Conservation (phyloP, 2,888 invertebrate species). For the Artemia sinica region DNA sequence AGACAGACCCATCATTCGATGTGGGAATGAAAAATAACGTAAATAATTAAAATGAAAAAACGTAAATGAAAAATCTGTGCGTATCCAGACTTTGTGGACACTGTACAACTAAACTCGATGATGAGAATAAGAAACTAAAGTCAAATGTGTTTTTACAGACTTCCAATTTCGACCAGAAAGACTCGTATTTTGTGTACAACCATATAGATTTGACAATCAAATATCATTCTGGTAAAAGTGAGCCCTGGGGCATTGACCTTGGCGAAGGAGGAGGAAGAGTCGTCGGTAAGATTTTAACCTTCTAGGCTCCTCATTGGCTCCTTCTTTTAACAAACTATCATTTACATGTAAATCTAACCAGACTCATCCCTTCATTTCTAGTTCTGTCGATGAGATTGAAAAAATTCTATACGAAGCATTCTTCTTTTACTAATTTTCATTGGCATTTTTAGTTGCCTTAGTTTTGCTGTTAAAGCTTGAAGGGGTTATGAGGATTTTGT, state of each 20-base stretch:
- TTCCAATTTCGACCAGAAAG: slow-evolving; percentile 31
- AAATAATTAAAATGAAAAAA: too few species aligned
- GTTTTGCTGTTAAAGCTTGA: too few species aligned
- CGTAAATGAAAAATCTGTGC: too few species aligned
- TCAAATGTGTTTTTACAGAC: neutral
- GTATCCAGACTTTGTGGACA: too few species aligned
- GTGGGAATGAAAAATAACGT: too few species aligned
- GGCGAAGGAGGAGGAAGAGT: slow-evolving; percentile 72
- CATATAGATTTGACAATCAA: slow-evolving; percentile 84
- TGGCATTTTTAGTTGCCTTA: too few species aligned
- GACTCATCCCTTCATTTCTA: too few species aligned
- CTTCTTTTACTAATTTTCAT: neutral
- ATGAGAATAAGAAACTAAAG: neutral
- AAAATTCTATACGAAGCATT: neutral
- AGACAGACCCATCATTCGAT: too few species aligned
- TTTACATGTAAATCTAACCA: too few species aligned
- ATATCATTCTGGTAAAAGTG: slow-evolving; percentile 71
- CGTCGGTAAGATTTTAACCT: slow-evolving; percentile 34
- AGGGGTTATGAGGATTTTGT: too few species aligned
- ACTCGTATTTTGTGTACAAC: slow-evolving; percentile 82
- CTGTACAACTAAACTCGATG: too few species aligned
- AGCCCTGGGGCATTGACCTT: slow-evolving; percentile 69
- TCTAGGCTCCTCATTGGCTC: neutral
- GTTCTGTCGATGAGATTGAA: neutral
- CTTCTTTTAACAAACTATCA: too few species aligned